Base-by-base conservation (phyloP, 2,888 invertebrate species). In the Polydrusus tereticollis region DNA sequence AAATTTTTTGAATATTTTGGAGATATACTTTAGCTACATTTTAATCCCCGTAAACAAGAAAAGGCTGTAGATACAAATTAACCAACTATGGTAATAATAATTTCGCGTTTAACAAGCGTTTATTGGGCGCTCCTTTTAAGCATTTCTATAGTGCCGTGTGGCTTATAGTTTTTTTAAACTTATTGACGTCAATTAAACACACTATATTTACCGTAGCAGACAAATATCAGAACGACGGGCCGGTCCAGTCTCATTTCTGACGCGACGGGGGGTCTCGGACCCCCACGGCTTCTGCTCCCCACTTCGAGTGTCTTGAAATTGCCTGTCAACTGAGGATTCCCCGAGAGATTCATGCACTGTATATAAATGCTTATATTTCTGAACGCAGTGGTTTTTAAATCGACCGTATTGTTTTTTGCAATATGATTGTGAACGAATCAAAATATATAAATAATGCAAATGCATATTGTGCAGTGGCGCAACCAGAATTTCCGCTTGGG, bases 271-370 rank as follows among this genome's bases (percentile, higher is more conserved):
- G 75, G 75, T 76, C 77, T 65, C 75, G 67, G 78, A 72, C 71
- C 73, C 78, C 79, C 72, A 73, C 75, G 58, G 79, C 59, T 78
- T 63, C 63, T 58, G 75, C 72, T 77, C 79, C 80, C 78, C 79
- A 74, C 79, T 78, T 79, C 78, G 73, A 74, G 76, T 77, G 77
- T 75, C 78, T 79, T 78, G 81, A 84, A 84, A 84, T 84, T 83
- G 81, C 82, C 85, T 84, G 85, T 85, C 84, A 84, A 82, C 83
- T 78, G 77, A 72, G 78, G 79, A 82, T 80, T 82, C 81, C 79
- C 78, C 78, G 74, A 77, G 79, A 80, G 76, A 77, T 77, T 77
- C 77, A 77, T 76, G 69, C 68, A 47, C 65, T 63, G 45, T 65
- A 50, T 50, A 50, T 47, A 50, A 60, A 64, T 64, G 29, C 52